Evolutionary conservation across 2,113 vertebrate species (phyloP).

Genomic region (Crotalus helleri): DNA sequence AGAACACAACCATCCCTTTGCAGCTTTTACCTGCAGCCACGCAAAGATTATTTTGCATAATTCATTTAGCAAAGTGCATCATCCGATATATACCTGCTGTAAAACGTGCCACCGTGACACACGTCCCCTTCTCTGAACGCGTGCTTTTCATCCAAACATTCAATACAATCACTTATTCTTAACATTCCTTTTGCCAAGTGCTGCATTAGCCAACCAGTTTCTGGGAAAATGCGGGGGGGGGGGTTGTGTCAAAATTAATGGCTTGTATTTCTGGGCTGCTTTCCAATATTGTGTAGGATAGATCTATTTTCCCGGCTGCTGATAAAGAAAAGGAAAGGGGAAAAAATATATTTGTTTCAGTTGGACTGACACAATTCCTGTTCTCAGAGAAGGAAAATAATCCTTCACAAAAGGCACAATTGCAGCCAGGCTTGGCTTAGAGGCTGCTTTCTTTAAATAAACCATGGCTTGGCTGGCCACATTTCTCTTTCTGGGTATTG

Average conservation of each 20-base stretch:
- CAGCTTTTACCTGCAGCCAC: neutral
- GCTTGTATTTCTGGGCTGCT: neutral
- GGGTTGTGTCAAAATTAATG: neutral
- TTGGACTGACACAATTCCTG: neutral
- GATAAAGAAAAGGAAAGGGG: neutral
- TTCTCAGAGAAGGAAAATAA: neutral
- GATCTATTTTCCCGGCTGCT: neutral
- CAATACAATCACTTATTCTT: neutral
- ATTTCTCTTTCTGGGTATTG: neutral
- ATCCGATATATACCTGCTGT: neutral
- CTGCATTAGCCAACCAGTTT: neutral
- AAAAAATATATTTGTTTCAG: neutral
- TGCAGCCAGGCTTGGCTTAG: neutral
- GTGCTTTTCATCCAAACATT: neutral
- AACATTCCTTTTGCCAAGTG: too few species aligned
- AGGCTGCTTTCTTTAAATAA: neutral
- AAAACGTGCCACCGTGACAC: neutral
- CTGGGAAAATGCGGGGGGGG: neutral
- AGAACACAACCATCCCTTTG: neutral
- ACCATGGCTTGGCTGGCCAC: neutral
- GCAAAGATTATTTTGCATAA: neutral
- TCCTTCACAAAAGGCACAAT: neutral
- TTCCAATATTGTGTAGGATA: neutral
- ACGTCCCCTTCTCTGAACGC: too few species aligned
- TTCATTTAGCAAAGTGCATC: neutral